A percentile compares a stretch with the other conserved stretches of the same genome.
These are phyloP conservation scores for Isurus oxyrinchus DNA, from an alignment of 2,113 vertebrate species.

Conservation along the genomic window DNA sequence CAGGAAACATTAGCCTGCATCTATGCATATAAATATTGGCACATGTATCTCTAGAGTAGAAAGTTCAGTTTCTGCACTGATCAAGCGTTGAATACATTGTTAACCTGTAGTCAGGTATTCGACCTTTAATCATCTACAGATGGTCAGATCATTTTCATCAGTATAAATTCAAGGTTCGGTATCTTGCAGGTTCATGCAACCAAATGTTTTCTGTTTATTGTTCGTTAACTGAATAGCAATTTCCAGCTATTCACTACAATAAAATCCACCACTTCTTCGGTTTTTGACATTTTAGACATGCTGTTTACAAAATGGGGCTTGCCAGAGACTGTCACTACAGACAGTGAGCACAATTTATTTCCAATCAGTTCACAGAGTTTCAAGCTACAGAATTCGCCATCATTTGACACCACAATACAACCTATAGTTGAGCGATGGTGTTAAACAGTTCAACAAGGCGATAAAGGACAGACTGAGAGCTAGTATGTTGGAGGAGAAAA, in stretches of 20 bases:
- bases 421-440: too few relatives aligned
- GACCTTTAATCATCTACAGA: neutral
- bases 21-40: neutral
- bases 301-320: neutral
- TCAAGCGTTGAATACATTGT: neutral
- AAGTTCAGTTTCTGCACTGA: neutral
- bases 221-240: neutral
- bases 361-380: neutral
- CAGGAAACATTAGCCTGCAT: neutral
- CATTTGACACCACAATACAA: too few relatives aligned
- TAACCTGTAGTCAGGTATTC: neutral
- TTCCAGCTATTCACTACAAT: neutral
- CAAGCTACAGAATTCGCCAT: too few relatives aligned
- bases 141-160: neutral
- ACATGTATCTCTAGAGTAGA: neutral
- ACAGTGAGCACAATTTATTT: neutral
- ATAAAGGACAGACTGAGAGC: too few relatives aligned
- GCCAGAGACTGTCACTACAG: neutral
- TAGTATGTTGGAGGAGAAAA: too few relatives aligned
- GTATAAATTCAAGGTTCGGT: neutral
- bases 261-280: neutral
- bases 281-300: neutral
- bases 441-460: too few relatives aligned
- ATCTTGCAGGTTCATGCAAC: neutral
- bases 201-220: neutral